Percentiles rank a stretch among this genome's conserved stretches.
These are phyloP conservation scores for Mormyrops boulengeri DNA, from an alignment of 2,797 vertebrate species.

Conservation along the genomic window DNA sequence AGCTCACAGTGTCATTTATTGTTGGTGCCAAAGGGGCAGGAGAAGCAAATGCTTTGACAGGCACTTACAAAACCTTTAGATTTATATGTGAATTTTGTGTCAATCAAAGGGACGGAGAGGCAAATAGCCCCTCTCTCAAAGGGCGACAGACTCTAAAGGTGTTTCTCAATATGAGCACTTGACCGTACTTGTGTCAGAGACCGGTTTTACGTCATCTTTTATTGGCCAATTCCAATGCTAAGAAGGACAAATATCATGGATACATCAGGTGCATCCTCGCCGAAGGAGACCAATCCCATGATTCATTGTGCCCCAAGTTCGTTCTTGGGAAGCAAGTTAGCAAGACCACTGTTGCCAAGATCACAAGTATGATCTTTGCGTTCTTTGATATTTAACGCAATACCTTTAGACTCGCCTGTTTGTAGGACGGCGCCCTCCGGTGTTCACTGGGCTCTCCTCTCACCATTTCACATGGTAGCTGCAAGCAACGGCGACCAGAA, in stretches of 20 bases:
- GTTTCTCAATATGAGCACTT: neutral
- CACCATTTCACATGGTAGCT: neutral
- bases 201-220: neutral
- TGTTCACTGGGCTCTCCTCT: neutral
- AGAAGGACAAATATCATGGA: neutral
- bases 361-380: neutral
- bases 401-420: neutral
- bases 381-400: neutral
- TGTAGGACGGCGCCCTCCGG: neutral
- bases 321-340: neutral
- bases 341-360: neutral
- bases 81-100: neutral
- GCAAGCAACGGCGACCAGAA: neutral
- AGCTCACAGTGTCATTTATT: neutral
- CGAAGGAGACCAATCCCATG: neutral
- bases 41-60: neutral
- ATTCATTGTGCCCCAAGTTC: neutral
- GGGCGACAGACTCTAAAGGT: neutral
- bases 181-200: neutral
- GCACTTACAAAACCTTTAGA: neutral
- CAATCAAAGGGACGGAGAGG: neutral
- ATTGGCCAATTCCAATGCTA: neutral
- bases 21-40: neutral
- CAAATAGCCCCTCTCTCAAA: neutral
- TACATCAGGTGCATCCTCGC: neutral